Conservation (phyloP, 2,888 invertebrate species). For the Myopa tessellatipennis region DNA sequence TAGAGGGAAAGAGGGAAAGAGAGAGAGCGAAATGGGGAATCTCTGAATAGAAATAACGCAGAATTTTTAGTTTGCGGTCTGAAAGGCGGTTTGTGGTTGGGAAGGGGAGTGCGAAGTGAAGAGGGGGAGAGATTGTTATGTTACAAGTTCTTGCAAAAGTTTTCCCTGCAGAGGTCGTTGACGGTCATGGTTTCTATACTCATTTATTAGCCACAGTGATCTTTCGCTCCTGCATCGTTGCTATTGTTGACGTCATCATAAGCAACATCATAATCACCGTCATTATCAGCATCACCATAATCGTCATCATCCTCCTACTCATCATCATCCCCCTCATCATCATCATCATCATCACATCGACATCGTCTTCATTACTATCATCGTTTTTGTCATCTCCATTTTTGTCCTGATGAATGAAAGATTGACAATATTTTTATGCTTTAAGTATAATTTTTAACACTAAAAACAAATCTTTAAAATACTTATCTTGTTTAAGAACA, state of each 20-base stretch:
- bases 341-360: no score
- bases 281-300: no score
- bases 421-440: not conserved
- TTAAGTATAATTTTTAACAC: not conserved
- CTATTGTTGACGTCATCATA: not conserved
- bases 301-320: no score
- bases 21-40: not conserved
- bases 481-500: not conserved
- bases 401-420: no score
- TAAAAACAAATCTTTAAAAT: not conserved
- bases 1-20: not conserved
- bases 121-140: not conserved
- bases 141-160: not conserved
- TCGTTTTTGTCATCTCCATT: no score
- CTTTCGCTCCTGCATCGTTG: not conserved
- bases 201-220: slow-evolving; percentile 2
- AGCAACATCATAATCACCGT: not conserved
- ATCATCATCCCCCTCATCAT: no score
- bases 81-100: not conserved
- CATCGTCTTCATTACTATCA: no score
- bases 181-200: slow-evolving; percentile 7
- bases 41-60: not conserved
- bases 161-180: slow-evolving; percentile 6
- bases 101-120: not conserved
- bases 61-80: not conserved